These are phyloP conservation scores for Drosophila littoralis DNA, from an alignment of 1,140 invertebrate genomes.

Conservation along the genomic window DNA sequence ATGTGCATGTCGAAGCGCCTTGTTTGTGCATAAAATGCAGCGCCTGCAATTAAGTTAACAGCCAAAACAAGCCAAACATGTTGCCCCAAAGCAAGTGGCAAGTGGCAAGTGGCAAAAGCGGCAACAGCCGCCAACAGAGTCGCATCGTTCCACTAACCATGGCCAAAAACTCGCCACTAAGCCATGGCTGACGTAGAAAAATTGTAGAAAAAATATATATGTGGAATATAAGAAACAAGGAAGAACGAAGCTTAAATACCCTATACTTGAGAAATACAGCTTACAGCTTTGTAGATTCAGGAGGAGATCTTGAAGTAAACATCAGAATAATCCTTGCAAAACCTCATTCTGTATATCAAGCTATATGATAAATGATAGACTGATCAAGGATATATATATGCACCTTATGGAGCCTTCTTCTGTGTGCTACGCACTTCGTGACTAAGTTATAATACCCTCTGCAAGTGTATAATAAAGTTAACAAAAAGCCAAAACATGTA, in stretches of 20 bases:
- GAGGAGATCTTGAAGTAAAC: no score
- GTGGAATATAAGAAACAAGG: no score
- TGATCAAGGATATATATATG: no score
- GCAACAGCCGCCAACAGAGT: conserved; percentile 19
- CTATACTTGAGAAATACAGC: no score
- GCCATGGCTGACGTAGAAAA: conserved; percentile 61
- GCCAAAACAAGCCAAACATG: conserved; percentile 70
- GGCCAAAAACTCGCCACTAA: conserved; percentile 57
- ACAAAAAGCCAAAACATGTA: conserved; percentile 37
- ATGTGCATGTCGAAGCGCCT: conserved; percentile 54
- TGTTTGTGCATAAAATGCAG: conserved; percentile 38
- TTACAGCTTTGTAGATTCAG: no score
- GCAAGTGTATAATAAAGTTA: not conserved
- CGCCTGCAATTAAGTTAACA: conserved; percentile 50
- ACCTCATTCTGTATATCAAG: no score
- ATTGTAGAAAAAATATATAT: conserved; percentile 52
- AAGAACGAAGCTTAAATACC: no score
- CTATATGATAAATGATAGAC: no score
- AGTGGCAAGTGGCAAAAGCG: not conserved
- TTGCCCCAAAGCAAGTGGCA: conserved; percentile 58
- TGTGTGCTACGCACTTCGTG: no score
- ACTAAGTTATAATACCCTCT: no score
- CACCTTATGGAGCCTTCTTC: no score
- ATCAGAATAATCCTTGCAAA: no score
- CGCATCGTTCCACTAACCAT: conserved; percentile 62